Conservation (phyloP, 1,140 invertebrate genomes). For the Radopholus similis region DNA sequence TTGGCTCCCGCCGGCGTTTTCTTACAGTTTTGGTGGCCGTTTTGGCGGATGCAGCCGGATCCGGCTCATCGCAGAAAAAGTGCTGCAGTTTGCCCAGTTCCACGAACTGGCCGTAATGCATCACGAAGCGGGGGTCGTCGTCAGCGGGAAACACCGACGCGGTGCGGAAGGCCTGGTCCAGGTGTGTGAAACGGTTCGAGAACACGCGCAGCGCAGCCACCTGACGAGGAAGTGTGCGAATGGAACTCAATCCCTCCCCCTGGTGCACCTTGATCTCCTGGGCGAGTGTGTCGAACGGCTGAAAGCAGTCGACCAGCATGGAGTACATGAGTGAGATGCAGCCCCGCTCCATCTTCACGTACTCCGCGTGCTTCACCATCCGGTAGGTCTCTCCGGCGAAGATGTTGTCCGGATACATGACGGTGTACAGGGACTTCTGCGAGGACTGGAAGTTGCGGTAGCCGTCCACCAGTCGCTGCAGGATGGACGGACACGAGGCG, state of each 20-base stretch:
- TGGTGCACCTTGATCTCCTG: constrained; percentile 40
- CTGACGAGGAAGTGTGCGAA: no score
- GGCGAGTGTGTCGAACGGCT: constrained; percentile 35
- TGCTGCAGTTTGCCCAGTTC: constrained; percentile 38
- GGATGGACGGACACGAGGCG: constrained; percentile 12
- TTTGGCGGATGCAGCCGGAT: constrained; percentile 22
- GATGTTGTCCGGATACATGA: constrained; percentile 51
- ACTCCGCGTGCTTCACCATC: constrained; percentile 43
- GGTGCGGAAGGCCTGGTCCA: constrained; percentile 33
- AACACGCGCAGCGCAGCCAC: constrained; percentile 27
- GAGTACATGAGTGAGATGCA: constrained; percentile 45
- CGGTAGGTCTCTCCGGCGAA: constrained; percentile 37
- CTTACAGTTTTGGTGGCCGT: neutral
- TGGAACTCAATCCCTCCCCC: constrained; percentile 14
- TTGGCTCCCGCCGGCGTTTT: neutral
- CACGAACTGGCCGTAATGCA: constrained; percentile 44
- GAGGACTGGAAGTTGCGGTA: constrained; percentile 44
- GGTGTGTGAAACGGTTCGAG: constrained; percentile 37
- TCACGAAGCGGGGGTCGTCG: constrained; percentile 34
- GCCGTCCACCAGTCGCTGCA: constrained; percentile 40
- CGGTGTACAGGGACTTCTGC: constrained; percentile 47
- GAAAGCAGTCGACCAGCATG: constrained; percentile 48
- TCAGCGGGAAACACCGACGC: constrained; percentile 25
- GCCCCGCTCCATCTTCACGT: constrained; percentile 49
- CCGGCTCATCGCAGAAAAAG: constrained; percentile 43